Conservation (phyloP, 2,113 vertebrate genomes). For the Furnarius figulus region DNA sequence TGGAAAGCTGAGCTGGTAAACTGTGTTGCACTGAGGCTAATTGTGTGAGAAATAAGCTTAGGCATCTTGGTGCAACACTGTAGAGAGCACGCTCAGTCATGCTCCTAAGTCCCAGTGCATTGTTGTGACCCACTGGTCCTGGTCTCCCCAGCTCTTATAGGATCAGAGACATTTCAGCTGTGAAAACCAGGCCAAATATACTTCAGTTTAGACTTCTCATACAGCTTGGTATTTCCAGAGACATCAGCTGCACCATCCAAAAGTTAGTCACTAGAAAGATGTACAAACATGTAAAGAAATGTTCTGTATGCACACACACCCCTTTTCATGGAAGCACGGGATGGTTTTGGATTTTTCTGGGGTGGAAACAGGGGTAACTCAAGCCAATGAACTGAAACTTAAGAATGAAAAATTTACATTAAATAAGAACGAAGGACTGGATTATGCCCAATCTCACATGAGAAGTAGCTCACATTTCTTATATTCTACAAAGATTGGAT, state of each 20-base stretch:
- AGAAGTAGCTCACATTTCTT: neutral
- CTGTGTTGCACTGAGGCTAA: neutral
- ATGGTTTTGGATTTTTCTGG: neutral
- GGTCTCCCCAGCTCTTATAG: neutral
- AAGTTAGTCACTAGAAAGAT: neutral
- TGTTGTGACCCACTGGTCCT: accelerated
- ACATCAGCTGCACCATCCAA: neutral
- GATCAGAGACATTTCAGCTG: neutral
- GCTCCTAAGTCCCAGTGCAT: neutral
- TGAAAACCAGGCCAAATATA: neutral
- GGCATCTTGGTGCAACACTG: neutral
- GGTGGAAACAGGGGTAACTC: neutral
- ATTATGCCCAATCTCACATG: neutral
- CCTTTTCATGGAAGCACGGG: neutral
- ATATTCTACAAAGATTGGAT: neutral
- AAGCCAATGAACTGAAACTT: neutral
- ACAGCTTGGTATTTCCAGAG: neutral
- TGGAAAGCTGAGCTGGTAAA: neutral
- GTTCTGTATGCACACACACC: neutral
- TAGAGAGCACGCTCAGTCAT: neutral
- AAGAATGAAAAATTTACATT: neutral
- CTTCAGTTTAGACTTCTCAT: neutral
- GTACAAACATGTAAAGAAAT: neutral
- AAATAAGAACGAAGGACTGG: neutral
- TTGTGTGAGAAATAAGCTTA: neutral